Conservation (phyloP, 1,140 invertebrate genomes). For the Brachionus plicatilis region DNA sequence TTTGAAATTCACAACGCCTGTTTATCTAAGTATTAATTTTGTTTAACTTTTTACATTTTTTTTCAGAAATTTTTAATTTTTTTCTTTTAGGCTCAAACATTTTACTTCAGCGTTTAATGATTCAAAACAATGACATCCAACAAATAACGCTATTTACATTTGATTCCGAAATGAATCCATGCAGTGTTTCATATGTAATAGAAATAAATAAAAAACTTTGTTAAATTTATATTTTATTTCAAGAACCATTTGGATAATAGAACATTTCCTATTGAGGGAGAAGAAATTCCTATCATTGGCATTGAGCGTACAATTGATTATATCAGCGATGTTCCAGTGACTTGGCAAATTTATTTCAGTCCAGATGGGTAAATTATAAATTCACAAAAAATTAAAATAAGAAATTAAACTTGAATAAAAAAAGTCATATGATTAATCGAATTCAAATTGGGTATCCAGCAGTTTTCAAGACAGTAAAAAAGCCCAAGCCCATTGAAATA, state of each 20-base stretch:
- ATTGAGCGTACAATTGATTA: constrained; percentile 48
- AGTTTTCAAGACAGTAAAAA: constrained; percentile 49
- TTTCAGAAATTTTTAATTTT: not conserved
- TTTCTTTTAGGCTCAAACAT: constrained; percentile 51
- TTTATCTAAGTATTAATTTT: not conserved
- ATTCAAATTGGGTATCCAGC: constrained; percentile 56
- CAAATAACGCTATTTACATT: constrained; percentile 51
- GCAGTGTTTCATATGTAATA: constrained; percentile 53
- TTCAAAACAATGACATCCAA: constrained; percentile 49
- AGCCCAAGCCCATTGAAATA: constrained; percentile 50
- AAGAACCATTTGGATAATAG: constrained; percentile 48
- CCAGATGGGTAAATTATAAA: constrained; percentile 47
- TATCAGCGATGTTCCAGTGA: constrained; percentile 53
- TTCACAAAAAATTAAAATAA: too few relatives aligned
- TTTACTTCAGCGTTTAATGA: constrained; percentile 51
- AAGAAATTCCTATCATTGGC: constrained; percentile 49
- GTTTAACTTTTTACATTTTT: not conserved
- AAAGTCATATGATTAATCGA: constrained; percentile 52
- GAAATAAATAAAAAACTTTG: not conserved
- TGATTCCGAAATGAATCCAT: constrained; percentile 54
- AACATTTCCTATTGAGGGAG: constrained; percentile 48
- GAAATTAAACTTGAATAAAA: not conserved
- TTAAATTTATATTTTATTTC: constrained; percentile 30
- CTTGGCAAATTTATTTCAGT: constrained; percentile 55
- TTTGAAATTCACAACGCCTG: too few relatives aligned